phyloP scores from a whole-genome alignment of 2,113 vertebrate species.

The Pardalotus punctatus region DNA sequence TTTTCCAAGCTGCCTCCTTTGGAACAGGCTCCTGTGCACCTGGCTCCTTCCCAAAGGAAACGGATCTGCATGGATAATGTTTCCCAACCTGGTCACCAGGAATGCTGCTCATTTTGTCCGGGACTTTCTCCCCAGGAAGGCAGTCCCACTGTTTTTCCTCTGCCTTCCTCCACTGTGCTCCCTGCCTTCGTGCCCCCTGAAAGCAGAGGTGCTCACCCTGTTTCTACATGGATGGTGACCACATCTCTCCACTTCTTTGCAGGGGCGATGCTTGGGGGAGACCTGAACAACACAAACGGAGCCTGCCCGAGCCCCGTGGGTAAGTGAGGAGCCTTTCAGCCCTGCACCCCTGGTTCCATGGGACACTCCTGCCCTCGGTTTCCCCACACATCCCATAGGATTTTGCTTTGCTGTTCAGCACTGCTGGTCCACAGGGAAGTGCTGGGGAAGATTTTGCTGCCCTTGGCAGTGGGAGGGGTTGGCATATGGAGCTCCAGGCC shows the following conservation, averaged over 20 bases:
- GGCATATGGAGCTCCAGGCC: background rate
- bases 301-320: slow-evolving; percentile 93
- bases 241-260: background rate
- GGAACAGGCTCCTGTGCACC: background rate
- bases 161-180: background rate
- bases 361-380: background rate
- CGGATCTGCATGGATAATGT: slow-evolving; percentile 23
- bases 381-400: accelerated
- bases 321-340: slow-evolving; percentile 72
- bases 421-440: accelerated
- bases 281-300: slow-evolving; percentile 89
- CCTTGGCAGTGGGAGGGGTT: background rate
- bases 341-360: accelerated
- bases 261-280: slow-evolving; percentile 93
- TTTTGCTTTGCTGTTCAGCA: background rate
- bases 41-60: slow-evolving; percentile 46
- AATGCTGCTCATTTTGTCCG: background rate
- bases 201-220: background rate
- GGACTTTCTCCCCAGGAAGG: background rate
- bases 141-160: background rate
- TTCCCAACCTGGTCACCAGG: slow-evolving; percentile 41
- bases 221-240: accelerated
- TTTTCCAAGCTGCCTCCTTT: slow-evolving; percentile 11
- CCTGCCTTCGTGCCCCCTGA: too few species aligned
- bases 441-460: background rate